Evolutionary conservation across 1,140 invertebrate species (phyloP).

Genomic region (Diabrotica undecimpunctata): DNA sequence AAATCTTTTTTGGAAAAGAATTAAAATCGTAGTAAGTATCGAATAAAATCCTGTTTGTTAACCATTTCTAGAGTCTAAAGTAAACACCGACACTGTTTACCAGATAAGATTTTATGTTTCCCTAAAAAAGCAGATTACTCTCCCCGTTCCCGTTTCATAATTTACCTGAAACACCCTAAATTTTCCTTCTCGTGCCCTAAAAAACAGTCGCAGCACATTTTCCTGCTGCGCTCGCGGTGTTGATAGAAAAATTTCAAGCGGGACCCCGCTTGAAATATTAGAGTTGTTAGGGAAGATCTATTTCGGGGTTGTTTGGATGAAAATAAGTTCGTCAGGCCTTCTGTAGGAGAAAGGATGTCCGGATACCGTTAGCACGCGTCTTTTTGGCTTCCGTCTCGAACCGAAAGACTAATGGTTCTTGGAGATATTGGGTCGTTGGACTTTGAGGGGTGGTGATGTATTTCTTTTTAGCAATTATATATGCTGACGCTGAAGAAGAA

Average conservation of each 20-base stretch:
- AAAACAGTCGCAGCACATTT: neutral
- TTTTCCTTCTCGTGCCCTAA: no score
- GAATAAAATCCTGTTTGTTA: no score
- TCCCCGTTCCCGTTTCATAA: no score
- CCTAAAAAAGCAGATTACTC: no score
- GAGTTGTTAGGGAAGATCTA: neutral
- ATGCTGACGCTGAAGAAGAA: neutral
- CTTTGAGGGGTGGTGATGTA: neutral
- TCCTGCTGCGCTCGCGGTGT: neutral
- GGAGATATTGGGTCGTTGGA: neutral
- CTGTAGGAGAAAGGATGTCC: neutral
- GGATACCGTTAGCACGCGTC: neutral
- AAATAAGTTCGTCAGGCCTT: neutral
- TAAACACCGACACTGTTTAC: no score
- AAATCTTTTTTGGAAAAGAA: no score
- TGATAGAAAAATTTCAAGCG: conserved; percentile 2
- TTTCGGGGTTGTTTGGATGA: neutral
- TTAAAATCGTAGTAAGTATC: no score
- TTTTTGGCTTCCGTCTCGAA: neutral
- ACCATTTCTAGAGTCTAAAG: no score
- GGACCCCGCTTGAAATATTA: neutral
- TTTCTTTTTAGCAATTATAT: neutral
- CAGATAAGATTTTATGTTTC: no score
- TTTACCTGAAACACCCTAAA: no score
- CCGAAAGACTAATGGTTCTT: neutral